A percentile compares a stretch with the other conserved stretches of the same genome.
Evolutionary conservation across 2,888 invertebrate genomes (phyloP).

Genomic region (Dexiosoma caninum): DNA sequence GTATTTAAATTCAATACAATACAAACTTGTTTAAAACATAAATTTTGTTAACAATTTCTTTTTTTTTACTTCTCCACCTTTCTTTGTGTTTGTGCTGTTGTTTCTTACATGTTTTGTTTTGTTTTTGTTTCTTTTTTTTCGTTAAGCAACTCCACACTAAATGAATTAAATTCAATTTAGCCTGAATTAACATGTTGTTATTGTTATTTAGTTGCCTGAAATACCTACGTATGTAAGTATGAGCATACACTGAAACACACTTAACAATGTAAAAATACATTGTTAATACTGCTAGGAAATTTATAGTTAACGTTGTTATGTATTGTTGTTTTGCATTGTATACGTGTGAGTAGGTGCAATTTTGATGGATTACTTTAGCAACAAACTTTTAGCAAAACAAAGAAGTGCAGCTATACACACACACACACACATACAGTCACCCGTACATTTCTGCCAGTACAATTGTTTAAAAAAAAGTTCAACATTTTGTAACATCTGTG

Average conservation of each 20-base stretch:
- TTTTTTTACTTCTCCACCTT: too few relatives aligned
- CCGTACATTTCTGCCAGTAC: not conserved
- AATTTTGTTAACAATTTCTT: conserved; percentile 42
- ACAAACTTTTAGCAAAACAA: conserved; percentile 58
- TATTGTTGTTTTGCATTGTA: conserved; percentile 34
- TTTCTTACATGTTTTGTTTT: not conserved
- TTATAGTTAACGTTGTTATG: conserved; percentile 31
- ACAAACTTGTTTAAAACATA: conserved; percentile 45
- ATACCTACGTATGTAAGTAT: too few relatives aligned
- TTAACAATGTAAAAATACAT: conserved; percentile 7
- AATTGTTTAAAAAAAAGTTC: not conserved
- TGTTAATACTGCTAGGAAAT: conserved; percentile 53
- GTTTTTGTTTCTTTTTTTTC: not conserved
- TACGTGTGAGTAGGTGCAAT: conserved; percentile 74
- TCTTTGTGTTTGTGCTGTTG: not conserved
- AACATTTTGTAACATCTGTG: conserved; percentile 50
- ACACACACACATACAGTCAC: not conserved
- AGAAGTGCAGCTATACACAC: conserved; percentile 11
- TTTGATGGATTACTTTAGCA: conserved; percentile 75
- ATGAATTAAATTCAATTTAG: conserved; percentile 75
- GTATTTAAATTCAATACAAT: conserved; percentile 59
- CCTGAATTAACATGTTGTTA: conserved; percentile 65
- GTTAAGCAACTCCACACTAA: not conserved
- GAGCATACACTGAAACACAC: not conserved
- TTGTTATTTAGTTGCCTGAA: conserved; percentile 34